Conservation (phyloP, 92 coral and sea anemone species). For the Heliopora coerulea region DNA sequence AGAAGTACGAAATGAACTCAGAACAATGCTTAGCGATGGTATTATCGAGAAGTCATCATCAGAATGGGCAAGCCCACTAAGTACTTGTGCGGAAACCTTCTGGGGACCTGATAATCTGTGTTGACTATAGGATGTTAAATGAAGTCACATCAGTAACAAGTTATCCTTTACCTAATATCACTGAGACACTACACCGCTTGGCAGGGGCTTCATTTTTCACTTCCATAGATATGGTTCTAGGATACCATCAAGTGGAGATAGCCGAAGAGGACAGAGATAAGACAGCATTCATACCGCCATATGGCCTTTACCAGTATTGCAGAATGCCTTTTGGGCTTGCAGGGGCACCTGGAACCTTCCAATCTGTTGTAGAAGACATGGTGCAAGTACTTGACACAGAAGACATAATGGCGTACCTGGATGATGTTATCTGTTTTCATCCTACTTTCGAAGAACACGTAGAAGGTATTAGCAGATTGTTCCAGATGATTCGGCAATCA, state of each 20-base stretch:
- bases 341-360: constrained; percentile 56
- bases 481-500: constrained; percentile 34
- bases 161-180: constrained; percentile 41
- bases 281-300: constrained; percentile 57
- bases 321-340: constrained; percentile 55
- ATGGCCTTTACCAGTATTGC: constrained; percentile 52
- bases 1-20: constrained; percentile 44
- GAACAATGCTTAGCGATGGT: constrained; percentile 52
- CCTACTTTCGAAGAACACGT: constrained; percentile 51
- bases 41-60: constrained; percentile 51
- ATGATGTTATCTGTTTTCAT: constrained; percentile 60
- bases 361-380: constrained; percentile 51
- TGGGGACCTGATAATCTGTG: constrained; percentile 50
- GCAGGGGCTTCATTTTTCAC: constrained; percentile 44
- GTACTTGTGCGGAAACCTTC: constrained; percentile 40
- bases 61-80: constrained; percentile 50
- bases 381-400: constrained; percentile 40
- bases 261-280: constrained; percentile 26
- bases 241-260: constrained; percentile 37
- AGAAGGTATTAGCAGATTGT: constrained; percentile 43
- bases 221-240: constrained; percentile 47
- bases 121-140: constrained; percentile 54
- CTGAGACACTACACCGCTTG: constrained; percentile 34
- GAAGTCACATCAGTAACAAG: constrained; percentile 53
- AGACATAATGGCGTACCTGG: constrained; percentile 54